phyloP scores from a whole-genome alignment of 2,113 vertebrate genomes.

The Orthonyx spaldingii region DNA sequence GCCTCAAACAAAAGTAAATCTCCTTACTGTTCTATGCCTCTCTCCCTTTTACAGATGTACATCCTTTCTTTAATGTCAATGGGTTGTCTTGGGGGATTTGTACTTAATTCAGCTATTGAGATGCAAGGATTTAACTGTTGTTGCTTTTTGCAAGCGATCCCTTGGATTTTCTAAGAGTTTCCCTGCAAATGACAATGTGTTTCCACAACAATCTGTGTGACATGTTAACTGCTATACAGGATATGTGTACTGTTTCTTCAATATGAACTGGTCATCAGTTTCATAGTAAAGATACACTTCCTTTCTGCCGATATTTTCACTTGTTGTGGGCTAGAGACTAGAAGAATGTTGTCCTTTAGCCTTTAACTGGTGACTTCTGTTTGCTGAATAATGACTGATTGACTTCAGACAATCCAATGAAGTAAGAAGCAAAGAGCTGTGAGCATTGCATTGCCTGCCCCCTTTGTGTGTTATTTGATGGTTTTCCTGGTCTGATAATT shows the following conservation, averaged over 20 bases:
- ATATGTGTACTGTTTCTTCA: neutral
- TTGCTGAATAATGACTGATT: neutral
- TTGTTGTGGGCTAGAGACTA: neutral
- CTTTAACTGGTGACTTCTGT: neutral
- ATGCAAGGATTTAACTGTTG: neutral
- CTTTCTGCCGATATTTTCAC: neutral
- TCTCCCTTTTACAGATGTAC: neutral
- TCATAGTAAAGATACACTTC: neutral
- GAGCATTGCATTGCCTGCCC: neutral
- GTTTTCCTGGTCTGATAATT: neutral
- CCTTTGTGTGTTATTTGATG: neutral
- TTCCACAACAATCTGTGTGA: neutral
- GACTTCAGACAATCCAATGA: neutral
- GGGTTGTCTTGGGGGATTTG: neutral
- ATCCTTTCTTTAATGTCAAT: neutral
- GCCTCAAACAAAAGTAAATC: neutral
- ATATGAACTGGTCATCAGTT: neutral
- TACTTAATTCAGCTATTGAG: neutral
- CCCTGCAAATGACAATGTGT: neutral
- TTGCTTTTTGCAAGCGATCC: fast-evolving
- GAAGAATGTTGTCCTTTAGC: neutral
- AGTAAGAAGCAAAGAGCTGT: neutral
- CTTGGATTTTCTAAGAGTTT: neutral
- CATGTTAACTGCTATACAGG: neutral
- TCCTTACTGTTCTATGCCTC: neutral